Evolutionary conservation across 2,113 vertebrate genomes (phyloP).

Genomic region (Alectura lathami): DNA sequence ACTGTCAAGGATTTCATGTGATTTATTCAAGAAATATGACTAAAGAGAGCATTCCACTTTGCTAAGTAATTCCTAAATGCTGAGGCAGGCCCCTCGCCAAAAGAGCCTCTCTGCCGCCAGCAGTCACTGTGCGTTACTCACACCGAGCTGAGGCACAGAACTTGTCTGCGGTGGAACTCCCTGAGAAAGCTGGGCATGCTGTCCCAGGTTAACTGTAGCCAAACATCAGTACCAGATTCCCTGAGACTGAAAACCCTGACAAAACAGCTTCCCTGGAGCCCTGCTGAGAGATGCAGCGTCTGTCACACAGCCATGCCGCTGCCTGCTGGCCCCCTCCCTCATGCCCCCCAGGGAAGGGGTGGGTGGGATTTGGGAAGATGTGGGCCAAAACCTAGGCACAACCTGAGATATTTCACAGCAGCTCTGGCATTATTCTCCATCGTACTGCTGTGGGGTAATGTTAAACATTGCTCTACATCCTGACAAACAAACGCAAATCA

Average conservation of each 20-base stretch:
- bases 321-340: neutral
- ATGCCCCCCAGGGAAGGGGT: neutral
- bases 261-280: neutral
- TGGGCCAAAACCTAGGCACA: neutral
- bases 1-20: neutral
- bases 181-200: neutral
- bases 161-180: neutral
- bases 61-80: neutral
- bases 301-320: neutral
- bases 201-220: neutral
- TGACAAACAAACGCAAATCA: neutral
- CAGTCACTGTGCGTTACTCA: neutral
- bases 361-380: neutral
- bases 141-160: neutral
- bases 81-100: neutral
- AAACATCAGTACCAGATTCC: neutral
- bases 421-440: neutral
- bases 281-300: neutral
- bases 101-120: neutral
- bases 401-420: neutral
- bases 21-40: neutral
- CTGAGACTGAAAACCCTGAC: neutral
- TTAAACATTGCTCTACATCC: neutral
- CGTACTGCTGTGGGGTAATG: accelerated
- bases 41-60: neutral